Percentiles rank a stretch among this genome's conserved stretches.
Conservation (phyloP, 37 sponge, comb jelly and placozoan species). For the Bolinopsis microptera region DNA sequence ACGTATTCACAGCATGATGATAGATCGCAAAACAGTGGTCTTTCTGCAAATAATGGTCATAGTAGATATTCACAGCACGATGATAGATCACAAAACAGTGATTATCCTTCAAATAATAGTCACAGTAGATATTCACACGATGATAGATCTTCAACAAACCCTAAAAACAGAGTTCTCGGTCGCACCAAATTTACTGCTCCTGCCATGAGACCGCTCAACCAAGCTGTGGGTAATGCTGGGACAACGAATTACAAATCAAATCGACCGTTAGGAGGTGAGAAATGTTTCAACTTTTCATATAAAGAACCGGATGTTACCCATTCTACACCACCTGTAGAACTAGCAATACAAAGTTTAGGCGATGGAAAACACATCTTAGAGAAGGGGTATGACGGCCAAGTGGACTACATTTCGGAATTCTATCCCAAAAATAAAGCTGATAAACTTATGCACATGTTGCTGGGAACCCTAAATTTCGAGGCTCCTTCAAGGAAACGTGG, state of each 20-base stretch:
- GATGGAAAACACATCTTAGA: slow-evolving; percentile 18
- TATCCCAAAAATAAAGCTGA: background rate
- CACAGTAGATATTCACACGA: too few species aligned
- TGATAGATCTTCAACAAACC: background rate
- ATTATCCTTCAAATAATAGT: background rate
- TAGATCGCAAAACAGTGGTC: background rate
- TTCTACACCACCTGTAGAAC: background rate
- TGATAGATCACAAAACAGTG: background rate
- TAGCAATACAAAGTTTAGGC: background rate
- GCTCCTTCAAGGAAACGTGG: background rate
- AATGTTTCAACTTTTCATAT: slow-evolving; percentile 55
- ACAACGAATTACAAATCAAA: background rate
- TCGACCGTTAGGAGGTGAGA: background rate
- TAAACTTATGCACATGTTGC: slow-evolving; percentile 5
- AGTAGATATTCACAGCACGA: too few species aligned
- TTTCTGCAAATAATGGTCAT: background rate
- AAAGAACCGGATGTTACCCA: background rate
- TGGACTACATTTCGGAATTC: background rate
- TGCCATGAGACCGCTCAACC: background rate
- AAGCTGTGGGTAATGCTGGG: background rate
- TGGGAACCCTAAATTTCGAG: slow-evolving; percentile 7
- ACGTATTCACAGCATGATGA: too few species aligned
- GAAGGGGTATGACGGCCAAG: background rate
- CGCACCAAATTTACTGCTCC: background rate
- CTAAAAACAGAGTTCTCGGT: slow-evolving; percentile 17